phyloP scores from a whole-genome alignment of 1,140 invertebrate genomes.

The Diachasmimorpha longicaudata region DNA sequence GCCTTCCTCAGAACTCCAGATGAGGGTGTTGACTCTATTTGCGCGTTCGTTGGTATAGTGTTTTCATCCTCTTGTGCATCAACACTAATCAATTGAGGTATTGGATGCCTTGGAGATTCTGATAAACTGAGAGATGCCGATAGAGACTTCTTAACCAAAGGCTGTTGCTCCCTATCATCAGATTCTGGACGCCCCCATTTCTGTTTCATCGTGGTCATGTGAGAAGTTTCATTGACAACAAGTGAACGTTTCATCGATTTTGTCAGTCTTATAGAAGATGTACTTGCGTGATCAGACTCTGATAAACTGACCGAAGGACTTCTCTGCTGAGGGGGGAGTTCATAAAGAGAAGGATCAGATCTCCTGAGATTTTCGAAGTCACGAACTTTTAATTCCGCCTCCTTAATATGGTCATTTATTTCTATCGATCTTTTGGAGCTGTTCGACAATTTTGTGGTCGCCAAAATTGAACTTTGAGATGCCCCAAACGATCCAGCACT shows the following conservation, averaged over 20 bases:
- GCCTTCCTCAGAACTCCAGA: not conserved
- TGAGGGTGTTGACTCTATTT: not conserved
- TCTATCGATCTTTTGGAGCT: not conserved
- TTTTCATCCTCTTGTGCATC: not conserved
- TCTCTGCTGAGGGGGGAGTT: not conserved
- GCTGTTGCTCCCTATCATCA: not conserved
- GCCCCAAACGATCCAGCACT: not conserved
- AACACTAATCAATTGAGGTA: not conserved
- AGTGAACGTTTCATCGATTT: not conserved
- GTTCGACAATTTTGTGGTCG: not conserved
- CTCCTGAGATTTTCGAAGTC: not conserved
- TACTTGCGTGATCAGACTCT: not conserved
- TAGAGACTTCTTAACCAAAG: not conserved
- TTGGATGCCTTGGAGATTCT: not conserved
- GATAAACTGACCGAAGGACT: not conserved
- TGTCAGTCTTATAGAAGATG: not conserved
- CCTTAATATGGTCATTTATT: not conserved
- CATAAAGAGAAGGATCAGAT: not conserved
- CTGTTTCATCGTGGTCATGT: not conserved
- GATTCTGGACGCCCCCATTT: not conserved
- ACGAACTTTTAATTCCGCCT: not conserved
- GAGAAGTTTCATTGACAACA: not conserved
- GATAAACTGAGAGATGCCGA: not conserved
- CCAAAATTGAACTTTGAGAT: not conserved
- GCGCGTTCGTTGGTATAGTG: not conserved